Conservation (phyloP, 2,888 invertebrate species). For the Agriotes lineatus region DNA sequence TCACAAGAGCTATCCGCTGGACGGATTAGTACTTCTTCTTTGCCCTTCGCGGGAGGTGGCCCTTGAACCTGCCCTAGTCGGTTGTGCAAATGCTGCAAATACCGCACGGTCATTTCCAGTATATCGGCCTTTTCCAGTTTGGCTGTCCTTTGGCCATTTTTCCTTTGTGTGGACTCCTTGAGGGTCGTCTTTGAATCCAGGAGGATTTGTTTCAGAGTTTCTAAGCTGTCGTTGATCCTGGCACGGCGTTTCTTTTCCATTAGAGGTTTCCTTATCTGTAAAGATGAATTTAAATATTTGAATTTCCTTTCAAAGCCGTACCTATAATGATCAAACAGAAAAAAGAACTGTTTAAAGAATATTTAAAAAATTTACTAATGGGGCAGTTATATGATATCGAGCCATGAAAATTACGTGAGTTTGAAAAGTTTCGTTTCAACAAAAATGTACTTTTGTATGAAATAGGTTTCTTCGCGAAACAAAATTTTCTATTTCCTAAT, state of each 20-base stretch:
- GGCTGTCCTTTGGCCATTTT: conserved; percentile 64
- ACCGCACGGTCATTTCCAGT: conserved; percentile 73
- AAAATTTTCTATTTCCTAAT: no score
- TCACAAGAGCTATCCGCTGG: conserved; percentile 57
- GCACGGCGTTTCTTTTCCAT: conserved; percentile 70
- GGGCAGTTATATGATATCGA: no score
- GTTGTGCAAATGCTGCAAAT: conserved; percentile 69
- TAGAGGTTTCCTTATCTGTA: conserved; percentile 67
- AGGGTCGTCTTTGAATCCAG: conserved; percentile 64
- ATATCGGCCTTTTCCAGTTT: conserved; percentile 77
- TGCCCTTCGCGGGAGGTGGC: conserved; percentile 25
- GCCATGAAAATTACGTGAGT: no score
- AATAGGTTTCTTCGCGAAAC: no score
- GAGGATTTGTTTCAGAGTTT: conserved; percentile 68
- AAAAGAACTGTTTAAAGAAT: no score
- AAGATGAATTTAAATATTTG: neutral
- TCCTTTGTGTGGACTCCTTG: conserved; percentile 54
- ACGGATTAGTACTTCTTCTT: conserved; percentile 48
- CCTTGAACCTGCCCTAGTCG: conserved; percentile 51
- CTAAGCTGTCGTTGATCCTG: conserved; percentile 69
- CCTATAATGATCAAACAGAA: no score
- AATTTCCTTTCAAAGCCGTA: no score
- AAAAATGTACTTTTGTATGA: no score
- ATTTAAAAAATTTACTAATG: no score
- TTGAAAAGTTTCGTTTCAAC: no score